Base-by-base conservation (phyloP, 2,888 invertebrate species). In the Apodemia mormo region DNA sequence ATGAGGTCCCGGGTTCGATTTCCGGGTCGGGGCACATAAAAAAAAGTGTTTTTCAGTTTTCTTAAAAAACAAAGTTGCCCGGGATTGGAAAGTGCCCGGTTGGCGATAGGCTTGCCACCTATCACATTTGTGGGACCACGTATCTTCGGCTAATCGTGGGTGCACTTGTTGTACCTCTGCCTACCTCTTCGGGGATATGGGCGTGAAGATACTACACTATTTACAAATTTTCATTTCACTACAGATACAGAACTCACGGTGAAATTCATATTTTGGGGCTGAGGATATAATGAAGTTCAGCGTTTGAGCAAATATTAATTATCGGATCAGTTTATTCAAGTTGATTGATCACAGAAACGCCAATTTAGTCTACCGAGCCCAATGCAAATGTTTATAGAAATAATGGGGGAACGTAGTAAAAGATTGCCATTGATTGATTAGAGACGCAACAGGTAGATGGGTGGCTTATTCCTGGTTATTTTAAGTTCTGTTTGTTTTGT, bases 321-420 rank as follows among this genome's bases (percentile, higher is more conserved):
- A 68, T 54, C 14, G 7, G 30, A 52, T 49, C 66, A 77, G 75
- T 75, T 76, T 72, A 71, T 73, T 75, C 72, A 71, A 68, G 68
- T 75, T 80, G 82, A 82, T 82, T 79, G 81, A 82, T 82, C 77
- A 73, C 75, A 75, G 74, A 65, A 76, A 76, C 71, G 69, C 66
- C 70, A 71, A 73, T 76, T 73, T 73, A 71, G 72, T 74, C 74
- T 68, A 52, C 56, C 65, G 66, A 66, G 70, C 49, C 70, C 72
- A 74, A 75, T 75, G 76, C 74, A 75, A 76, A 78, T 76, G 76
- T 77, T 78, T 74, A 74, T 73, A 67, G 66, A 66, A 68, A 71
- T 69, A 69, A 68, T 72, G 70, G 70, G 70, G 70, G 71, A 58
- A 71, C 69, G 69, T 72, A 70, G 74, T 69, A 69, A 72, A 75